Conservation (phyloP, 2,113 vertebrate genomes). For the Hyaena hyaena region DNA sequence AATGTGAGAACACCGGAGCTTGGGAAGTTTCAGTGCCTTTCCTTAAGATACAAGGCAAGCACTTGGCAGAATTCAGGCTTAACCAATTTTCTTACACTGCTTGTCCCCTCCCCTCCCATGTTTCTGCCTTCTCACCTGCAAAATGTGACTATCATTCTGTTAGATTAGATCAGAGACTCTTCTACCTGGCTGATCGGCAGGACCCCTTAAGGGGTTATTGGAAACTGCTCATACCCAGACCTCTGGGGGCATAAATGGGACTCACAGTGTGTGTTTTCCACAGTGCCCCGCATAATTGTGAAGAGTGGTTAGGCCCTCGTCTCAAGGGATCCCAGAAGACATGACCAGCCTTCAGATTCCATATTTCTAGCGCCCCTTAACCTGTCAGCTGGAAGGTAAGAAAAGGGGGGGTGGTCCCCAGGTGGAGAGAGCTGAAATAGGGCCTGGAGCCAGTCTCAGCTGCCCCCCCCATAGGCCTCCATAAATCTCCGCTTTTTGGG, state of each 20-base stretch:
- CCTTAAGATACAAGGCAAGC: neutral
- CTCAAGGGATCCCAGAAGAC: neutral
- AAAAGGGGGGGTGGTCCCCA: neutral
- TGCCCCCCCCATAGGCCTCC: neutral
- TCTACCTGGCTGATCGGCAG: neutral
- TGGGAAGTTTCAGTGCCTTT: neutral
- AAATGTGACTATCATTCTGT: neutral
- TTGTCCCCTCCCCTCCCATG: neutral
- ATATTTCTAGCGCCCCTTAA: neutral
- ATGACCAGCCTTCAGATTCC: neutral
- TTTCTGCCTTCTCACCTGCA: neutral
- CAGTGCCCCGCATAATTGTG: neutral
- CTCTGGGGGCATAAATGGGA: neutral
- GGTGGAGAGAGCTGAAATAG: neutral
- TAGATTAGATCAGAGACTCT: neutral
- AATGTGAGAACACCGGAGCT: neutral
- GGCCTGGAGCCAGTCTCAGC: slow-evolving; percentile 49
- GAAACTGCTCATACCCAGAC: neutral
- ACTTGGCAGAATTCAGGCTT: neutral
- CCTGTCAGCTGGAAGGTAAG: neutral
- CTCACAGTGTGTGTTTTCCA: neutral
- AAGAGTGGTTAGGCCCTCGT: neutral
- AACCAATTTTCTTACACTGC: neutral
- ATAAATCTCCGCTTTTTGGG: slow-evolving; percentile 77
- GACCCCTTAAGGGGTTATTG: neutral